phyloP scores from a whole-genome alignment of 2,888 invertebrate genomes.

The Apodemia zela region DNA sequence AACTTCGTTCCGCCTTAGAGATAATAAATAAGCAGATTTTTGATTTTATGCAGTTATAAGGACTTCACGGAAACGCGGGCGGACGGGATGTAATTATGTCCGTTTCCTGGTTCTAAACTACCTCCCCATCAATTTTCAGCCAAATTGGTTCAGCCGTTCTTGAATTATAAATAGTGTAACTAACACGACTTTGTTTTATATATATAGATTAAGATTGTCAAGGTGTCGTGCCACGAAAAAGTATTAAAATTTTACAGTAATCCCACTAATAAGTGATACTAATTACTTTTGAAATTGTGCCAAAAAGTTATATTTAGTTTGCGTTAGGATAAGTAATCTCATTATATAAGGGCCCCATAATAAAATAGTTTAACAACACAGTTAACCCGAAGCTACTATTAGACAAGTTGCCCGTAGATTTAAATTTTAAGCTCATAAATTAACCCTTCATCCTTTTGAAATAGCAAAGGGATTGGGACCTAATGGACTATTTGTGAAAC shows the following conservation, averaged over 20 bases:
- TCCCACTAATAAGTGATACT: background rate
- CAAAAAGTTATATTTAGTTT: slow-evolving; percentile 8
- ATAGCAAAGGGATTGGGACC: slow-evolving; percentile 77
- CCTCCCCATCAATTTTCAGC: too few species aligned
- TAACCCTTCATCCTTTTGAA: slow-evolving; percentile 79
- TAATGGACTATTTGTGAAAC: slow-evolving; percentile 79
- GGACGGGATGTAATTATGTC: too few species aligned
- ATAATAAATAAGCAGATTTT: too few species aligned
- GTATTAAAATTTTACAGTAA: background rate
- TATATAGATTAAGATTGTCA: too few species aligned
- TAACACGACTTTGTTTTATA: too few species aligned
- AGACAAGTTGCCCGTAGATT: slow-evolving; percentile 76
- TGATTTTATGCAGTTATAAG: too few species aligned
- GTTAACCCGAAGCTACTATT: slow-evolving; percentile 71
- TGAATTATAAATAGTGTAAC: too few species aligned
- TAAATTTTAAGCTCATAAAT: slow-evolving; percentile 79
- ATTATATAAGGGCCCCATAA: slow-evolving; percentile 45
- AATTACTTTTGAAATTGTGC: background rate
- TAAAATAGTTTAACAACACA: slow-evolving; percentile 69
- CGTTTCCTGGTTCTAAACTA: too few species aligned
- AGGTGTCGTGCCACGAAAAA: too few species aligned
- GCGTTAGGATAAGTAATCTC: slow-evolving; percentile 8
- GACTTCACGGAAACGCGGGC: too few species aligned
- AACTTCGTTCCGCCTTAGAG: too few species aligned
- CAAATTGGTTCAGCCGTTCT: too few species aligned